These are phyloP conservation scores for Elachura formosa DNA, from an alignment of 2,113 vertebrate species.

Conservation along the genomic window DNA sequence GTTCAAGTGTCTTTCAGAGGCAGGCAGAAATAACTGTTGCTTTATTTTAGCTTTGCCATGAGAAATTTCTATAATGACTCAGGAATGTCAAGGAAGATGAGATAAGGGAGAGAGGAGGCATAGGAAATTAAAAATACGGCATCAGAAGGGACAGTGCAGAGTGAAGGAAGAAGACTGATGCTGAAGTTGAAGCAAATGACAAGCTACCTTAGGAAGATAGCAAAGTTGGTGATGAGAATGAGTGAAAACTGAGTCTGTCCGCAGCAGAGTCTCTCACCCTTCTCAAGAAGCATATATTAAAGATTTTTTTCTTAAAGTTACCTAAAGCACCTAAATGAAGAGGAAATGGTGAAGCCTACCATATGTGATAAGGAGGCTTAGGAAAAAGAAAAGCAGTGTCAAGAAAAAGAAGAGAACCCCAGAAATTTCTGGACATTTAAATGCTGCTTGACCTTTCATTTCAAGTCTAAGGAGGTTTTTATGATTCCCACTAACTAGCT, in stretches of 20 bases:
- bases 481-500: neutral
- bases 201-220: neutral
- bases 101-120: neutral
- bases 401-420: neutral
- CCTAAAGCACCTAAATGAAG: neutral
- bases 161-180: neutral
- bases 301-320: neutral
- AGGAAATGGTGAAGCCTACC: neutral
- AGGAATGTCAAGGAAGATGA: neutral
- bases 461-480: neutral
- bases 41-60: neutral
- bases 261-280: neutral
- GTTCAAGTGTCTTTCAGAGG: neutral
- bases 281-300: neutral
- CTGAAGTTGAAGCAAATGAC: neutral
- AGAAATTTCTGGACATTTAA: neutral
- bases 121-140: neutral
- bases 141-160: neutral
- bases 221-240: neutral
- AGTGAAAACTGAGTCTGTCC: neutral
- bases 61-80: neutral
- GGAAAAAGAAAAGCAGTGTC: neutral
- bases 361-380: neutral
- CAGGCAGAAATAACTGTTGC: neutral
- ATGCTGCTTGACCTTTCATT: neutral